A percentile compares a stretch with the other conserved stretches of the same genome.
Conservation (phyloP, 2,113 vertebrate species). For the Dicrurus megarhynchus region DNA sequence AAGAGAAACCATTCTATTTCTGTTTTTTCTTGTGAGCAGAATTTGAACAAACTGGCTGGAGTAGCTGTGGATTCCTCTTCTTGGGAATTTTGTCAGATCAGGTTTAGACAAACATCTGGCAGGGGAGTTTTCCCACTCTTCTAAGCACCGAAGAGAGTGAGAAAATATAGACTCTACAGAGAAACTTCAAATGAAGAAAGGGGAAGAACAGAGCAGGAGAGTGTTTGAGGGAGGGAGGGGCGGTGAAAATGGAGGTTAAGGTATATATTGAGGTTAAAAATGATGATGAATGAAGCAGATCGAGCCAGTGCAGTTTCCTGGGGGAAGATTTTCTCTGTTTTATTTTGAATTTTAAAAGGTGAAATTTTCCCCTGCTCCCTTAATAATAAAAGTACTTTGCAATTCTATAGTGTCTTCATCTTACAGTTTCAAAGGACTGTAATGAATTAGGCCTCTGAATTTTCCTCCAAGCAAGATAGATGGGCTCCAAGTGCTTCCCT, state of each 20-base stretch:
- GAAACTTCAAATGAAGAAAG: neutral
- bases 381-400: neutral
- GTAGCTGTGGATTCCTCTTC: neutral
- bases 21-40: neutral
- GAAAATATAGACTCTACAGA: neutral
- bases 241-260: neutral
- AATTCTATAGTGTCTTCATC: neutral
- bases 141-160: neutral
- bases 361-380: neutral
- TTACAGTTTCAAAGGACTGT: constrained; percentile 19
- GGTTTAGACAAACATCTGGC: neutral
- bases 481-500: neutral
- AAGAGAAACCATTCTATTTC: neutral
- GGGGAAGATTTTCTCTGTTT: neutral
- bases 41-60: neutral
- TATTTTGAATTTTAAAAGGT: neutral
- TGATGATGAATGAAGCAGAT: neutral
- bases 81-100: neutral
- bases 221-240: neutral
- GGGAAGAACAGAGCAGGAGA: neutral
- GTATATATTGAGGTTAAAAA: neutral
- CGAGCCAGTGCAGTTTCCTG: neutral
- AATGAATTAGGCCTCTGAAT: constrained; percentile 6
- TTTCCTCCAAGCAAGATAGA: constrained; percentile 22
- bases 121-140: neutral